Conservation (phyloP, 2,888 invertebrate species). For the Drosophila picticornis region DNA sequence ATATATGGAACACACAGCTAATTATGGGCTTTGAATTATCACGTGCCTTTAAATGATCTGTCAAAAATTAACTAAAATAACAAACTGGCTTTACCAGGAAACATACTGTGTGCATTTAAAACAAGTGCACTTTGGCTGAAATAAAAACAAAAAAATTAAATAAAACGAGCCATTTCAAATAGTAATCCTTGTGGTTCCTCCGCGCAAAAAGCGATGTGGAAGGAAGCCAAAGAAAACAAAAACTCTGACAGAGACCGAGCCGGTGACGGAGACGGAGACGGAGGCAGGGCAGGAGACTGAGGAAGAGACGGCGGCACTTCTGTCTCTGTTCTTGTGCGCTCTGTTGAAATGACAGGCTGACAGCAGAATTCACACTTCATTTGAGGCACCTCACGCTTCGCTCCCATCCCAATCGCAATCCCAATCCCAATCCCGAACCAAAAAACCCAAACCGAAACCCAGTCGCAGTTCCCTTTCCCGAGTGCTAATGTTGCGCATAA, state of each 20-base stretch:
- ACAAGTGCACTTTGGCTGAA: neutral
- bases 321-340: conserved; percentile 40
- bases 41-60: neutral
- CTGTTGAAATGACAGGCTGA: conserved; percentile 67
- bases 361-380: conserved; percentile 80
- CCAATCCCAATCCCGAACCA: neutral
- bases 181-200: conserved; percentile 19
- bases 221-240: conserved; percentile 19
- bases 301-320: conserved; percentile 46
- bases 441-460: neutral
- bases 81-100: neutral
- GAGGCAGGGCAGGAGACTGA: neutral
- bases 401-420: conserved; percentile 11
- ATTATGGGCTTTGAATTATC: neutral
- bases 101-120: neutral
- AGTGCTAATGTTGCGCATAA: conserved; percentile 82
- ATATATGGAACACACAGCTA: neutral
- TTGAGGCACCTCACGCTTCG: conserved; percentile 69
- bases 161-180: conserved; percentile 9
- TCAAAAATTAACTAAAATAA: neutral
- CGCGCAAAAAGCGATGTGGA: conserved; percentile 8
- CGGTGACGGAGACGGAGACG: neutral
- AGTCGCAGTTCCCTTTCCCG: conserved; percentile 34
- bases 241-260: conserved; percentile 13
- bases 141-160: neutral